Base-by-base conservation (phyloP, 2,797 vertebrate species). In the Syngnathus rostellatus region DNA sequence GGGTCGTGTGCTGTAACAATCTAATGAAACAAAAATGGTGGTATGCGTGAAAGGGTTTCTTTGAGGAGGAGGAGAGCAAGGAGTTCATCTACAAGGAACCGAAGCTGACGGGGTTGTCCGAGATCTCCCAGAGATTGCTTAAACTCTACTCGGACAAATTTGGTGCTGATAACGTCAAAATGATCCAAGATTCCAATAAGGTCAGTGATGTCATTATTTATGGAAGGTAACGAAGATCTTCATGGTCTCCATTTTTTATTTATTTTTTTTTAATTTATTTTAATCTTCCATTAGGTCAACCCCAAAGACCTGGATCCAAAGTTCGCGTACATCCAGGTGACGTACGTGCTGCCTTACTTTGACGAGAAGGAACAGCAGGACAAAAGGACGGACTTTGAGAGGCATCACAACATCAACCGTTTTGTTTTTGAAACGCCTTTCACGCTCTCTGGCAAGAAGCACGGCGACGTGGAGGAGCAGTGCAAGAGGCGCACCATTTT, bases 131-230 rank as follows among this genome's bases (percentile, higher is more conserved):
- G 75, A 91, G 97, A 67, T 84, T 99, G 73, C 92, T 99, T 67
- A 99, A 98, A 76, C 94, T 99, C 67, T 99, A 99, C 53, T 96
- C 95, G 0, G 96, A 99, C 89, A 99, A 99, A 85, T 99, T 99
- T 63, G 97, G 97, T 77, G 91, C 94, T 4, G 96, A 99, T 76
- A 99, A 98, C 0, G 97, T 99, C 78, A 98, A 97, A 83, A 99
- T 99, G 90, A 98, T 99, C 84, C 96, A 99, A 83, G 97, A 99
- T 83, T 99, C 97, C 73, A 99, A 98, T 71, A 99, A 98, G 94
- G 97, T 97, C 77, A 8, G 17, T 17, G 7, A 37, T 10, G 10
- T 11, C n/a, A 43, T 21, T 31, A 5, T 65, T 53, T 8, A 9
- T 21, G 7, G 60, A 14, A 21, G 9, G 6, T 16, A 31, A 25